Base-by-base conservation (phyloP, 2,888 invertebrate species). In the Digitonthophagus gazella region DNA sequence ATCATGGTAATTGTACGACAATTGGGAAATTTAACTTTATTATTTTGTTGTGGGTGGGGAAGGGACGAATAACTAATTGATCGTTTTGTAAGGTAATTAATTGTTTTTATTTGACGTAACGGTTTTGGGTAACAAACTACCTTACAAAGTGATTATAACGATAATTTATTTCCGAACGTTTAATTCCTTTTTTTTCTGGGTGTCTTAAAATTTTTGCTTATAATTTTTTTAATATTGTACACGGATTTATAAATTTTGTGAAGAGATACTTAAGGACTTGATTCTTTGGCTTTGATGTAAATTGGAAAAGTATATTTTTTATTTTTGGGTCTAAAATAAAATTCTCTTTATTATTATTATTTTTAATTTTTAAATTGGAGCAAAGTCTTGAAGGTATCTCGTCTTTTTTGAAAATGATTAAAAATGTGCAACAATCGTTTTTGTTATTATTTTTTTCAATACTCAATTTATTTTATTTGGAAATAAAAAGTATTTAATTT, bases 391-490 rank as follows among this genome's bases (percentile, higher is more conserved):
- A n/a, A 5, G 61, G 15, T 14, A 18, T 18, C 61, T 20, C 61
- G 18, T 20, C 2, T 20, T 5, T 16, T 61, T 16, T 14, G 18
- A 61, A 61, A 19, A 19, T 61, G 6, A 18, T 65, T 65, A n/a
- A 56, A 65, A 15, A 67, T 58, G 64, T 69, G 67, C 69, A 69
- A 69, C 64, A 64, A 56, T 69, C 64, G 65, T 61, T 65, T 72
- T 70, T 68, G 66, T 67, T 65, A 66, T 66, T 65, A 68, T 44
- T 66, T 69, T 72, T 68, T 69, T 67, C 72, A 72, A 71, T 72
- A 71, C 72, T 72, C 72, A 67, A 58, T 72, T 72, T 71, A 67
- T 71, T 71, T 72, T 72, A 67, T 69, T 71, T 72, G 70, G 63
- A 70, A 69, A 71, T 71, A 71, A 69, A 70, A 72, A 72, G 67